Conservation (phyloP, 1,140 invertebrate species). For the Pomphorhynchus laevis region DNA sequence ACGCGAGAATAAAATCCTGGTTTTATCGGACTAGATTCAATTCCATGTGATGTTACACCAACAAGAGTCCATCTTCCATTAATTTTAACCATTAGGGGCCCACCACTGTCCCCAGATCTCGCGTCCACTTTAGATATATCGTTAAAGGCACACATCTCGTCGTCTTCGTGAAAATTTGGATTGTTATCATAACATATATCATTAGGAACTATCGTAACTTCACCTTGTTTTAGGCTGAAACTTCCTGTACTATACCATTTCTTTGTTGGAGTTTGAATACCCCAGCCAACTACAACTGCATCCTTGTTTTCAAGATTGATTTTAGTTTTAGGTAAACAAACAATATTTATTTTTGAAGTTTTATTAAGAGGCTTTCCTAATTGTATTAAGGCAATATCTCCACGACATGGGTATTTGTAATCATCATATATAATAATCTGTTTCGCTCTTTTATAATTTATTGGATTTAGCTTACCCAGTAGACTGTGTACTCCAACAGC, state of each 20-base stretch:
- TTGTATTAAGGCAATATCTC: not conserved
- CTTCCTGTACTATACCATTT: not conserved
- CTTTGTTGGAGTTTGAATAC: not conserved
- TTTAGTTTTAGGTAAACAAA: not conserved
- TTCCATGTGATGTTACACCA: constrained; percentile 1
- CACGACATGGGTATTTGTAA: not conserved
- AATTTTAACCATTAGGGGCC: not conserved
- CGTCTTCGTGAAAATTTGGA: too few species aligned
- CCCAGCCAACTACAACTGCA: not conserved
- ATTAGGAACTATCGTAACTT: too few species aligned
- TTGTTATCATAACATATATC: too few species aligned
- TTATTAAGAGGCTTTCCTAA: not conserved
- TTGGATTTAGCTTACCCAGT: too few species aligned
- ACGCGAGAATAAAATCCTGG: not conserved
- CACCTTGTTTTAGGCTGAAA: too few species aligned
- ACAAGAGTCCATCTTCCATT: constrained; percentile 3
- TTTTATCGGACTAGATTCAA: not conserved
- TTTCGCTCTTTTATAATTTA: too few species aligned
- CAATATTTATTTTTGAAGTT: not conserved
- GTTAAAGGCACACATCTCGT: not conserved
- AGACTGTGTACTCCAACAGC: not conserved
- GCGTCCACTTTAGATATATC: not conserved
- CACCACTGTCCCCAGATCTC: not conserved
- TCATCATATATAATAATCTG: not conserved
- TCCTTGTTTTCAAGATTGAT: not conserved